Conservation (phyloP, 2,888 invertebrate species). For the Subacronicta megacephala region DNA sequence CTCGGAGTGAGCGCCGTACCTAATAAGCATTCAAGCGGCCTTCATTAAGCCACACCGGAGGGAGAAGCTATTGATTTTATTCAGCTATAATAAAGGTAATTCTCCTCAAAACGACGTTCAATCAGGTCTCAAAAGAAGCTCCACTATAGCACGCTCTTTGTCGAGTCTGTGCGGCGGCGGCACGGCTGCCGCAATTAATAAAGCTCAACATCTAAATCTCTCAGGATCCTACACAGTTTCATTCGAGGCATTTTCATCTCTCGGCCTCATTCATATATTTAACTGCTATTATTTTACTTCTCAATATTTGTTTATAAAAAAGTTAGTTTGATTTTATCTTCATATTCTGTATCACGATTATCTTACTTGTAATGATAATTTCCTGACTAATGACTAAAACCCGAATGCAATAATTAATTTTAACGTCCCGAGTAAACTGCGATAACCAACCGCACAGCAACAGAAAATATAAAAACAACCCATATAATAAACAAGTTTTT, state of each 20-base stretch:
- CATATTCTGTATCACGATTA: neutral
- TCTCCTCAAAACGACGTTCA: constrained; percentile 70
- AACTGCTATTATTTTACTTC: neutral
- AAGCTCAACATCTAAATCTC: constrained; percentile 63
- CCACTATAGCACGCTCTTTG: constrained; percentile 72
- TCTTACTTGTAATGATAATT: no score
- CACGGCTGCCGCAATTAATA: constrained; percentile 66
- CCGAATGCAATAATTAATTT: no score
- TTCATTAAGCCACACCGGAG: constrained; percentile 78
- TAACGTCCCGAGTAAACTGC: neutral
- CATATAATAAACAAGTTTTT: constrained; percentile 8
- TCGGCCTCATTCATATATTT: neutral
- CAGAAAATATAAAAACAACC: constrained; percentile 11
- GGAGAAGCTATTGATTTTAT: constrained; percentile 80
- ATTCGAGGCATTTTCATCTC: neutral
- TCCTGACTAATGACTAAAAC: no score
- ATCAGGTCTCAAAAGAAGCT: constrained; percentile 73
- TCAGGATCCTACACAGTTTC: constrained; percentile 59
- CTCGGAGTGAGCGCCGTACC: constrained; percentile 70
- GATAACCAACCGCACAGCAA: neutral
- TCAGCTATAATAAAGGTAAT: constrained; percentile 80
- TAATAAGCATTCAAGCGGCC: constrained; percentile 81
- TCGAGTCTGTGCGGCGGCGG: constrained; percentile 49
- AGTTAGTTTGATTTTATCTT: neutral
- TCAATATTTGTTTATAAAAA: no score